Percentiles rank a stretch among this genome's conserved stretches.
These are phyloP conservation scores for Channa maculata DNA, from an alignment of 2,113 vertebrate genomes.

Conservation along the genomic window DNA sequence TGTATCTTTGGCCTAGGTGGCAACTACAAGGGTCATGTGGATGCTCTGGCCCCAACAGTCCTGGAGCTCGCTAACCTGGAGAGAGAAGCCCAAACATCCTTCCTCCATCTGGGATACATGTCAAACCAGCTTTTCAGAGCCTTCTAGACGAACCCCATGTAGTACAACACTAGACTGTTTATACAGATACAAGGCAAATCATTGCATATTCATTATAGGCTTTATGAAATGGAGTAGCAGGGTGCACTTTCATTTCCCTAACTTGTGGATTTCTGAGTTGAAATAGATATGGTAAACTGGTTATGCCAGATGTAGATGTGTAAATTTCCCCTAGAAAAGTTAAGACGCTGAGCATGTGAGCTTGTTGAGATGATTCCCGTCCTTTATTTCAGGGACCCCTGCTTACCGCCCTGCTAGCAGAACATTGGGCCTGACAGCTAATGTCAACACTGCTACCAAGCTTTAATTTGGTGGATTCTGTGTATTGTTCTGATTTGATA, in stretches of 20 bases:
- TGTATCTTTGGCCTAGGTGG: conserved; percentile 83
- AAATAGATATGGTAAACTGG: too few species aligned
- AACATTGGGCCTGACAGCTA: too few species aligned
- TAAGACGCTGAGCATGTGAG: background rate
- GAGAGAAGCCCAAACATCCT: conserved; percentile 97
- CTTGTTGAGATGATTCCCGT: background rate
- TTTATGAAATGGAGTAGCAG: background rate
- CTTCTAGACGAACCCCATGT: conserved; percentile 83
- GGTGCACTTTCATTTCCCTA: background rate
- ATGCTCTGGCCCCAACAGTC: conserved; percentile 93
- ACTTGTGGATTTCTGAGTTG: background rate
- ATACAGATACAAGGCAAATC: background rate
- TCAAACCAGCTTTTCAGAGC: conserved; percentile 96
- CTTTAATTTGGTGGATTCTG: conserved; percentile 23
- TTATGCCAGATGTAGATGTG: too few species aligned
- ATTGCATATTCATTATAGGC: too few species aligned
- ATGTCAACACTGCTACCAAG: background rate
- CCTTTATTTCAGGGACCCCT: background rate
- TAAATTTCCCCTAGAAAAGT: background rate
- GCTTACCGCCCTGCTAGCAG: too few species aligned
- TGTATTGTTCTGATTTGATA: conserved; percentile 11
- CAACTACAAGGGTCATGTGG: conserved; percentile 95
- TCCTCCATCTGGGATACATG: conserved; percentile 95
- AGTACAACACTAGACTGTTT: background rate
- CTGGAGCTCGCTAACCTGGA: conserved; percentile 94